Percentiles rank a stretch among this genome's conserved stretches.
Conservation (phyloP, 2,797 vertebrate species). For the Vipera latastei region DNA sequence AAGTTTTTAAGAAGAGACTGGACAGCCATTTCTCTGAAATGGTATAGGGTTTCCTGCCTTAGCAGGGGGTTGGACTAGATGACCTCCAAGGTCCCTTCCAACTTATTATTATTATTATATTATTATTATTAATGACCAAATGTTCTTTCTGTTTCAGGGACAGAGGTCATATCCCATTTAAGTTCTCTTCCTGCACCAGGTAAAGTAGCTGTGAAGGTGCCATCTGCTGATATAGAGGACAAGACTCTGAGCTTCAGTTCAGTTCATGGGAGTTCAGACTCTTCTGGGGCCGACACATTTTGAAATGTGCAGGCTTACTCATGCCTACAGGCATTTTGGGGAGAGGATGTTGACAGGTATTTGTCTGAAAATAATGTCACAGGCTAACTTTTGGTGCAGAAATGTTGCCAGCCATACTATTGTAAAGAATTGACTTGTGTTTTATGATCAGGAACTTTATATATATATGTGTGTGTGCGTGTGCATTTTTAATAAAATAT, state of each 20-base stretch:
- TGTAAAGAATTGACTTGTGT: slow-evolving; percentile 4
- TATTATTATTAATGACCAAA: no score
- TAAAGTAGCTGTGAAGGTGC: slow-evolving; percentile 67
- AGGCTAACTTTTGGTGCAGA: slow-evolving; percentile 19
- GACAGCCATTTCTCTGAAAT: no score
- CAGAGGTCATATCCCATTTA: slow-evolving; percentile 27
- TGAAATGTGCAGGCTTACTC: slow-evolving; percentile 40
- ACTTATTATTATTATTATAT: no score
- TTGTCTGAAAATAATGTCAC: slow-evolving; percentile 29
- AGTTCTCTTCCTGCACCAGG: slow-evolving; percentile 33
- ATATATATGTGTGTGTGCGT: background rate
- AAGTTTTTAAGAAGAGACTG: no score
- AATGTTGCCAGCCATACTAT: slow-evolving; percentile 27
- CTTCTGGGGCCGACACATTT: slow-evolving; percentile 76
- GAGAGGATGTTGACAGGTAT: background rate
- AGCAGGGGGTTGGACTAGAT: no score
- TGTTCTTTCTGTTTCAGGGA: slow-evolving; percentile 61
- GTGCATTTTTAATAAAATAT: background rate
- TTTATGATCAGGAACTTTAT: background rate
- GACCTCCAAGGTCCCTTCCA: no score
- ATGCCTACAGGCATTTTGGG: no score
- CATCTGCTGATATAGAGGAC: slow-evolving; percentile 52
- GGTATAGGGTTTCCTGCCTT: no score
- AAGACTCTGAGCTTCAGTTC: slow-evolving; percentile 61
- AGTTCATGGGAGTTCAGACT: slow-evolving; percentile 54